These are phyloP conservation scores for Ciona savignyi DNA, from an alignment of 23 tunicate species.

Conservation along the genomic window DNA sequence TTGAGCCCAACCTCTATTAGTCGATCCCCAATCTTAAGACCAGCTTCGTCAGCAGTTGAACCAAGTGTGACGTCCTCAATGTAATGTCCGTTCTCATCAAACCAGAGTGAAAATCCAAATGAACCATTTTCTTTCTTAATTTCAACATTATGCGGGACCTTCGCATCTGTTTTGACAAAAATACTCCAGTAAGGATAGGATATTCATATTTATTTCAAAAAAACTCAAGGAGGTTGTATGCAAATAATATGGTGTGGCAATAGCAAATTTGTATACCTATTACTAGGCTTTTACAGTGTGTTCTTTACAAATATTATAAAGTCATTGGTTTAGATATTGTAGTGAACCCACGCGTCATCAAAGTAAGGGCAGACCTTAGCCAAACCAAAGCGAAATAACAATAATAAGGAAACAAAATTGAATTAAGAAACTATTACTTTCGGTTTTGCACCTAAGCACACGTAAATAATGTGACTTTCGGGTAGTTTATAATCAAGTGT, in stretches of 20 bases:
- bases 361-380: too few relatives aligned
- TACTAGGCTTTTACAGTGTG: not conserved
- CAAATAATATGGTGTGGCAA: not conserved
- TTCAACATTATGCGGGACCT: slow-evolving; percentile 63
- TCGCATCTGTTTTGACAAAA: slow-evolving; percentile 5
- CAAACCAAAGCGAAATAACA: too few relatives aligned
- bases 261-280: not conserved
- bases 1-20: slow-evolving; percentile 73
- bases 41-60: slow-evolving; percentile 90
- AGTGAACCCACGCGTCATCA: too few relatives aligned
- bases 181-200: not conserved
- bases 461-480: too few relatives aligned
- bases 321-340: too few relatives aligned
- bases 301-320: not conserved
- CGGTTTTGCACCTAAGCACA: too few relatives aligned
- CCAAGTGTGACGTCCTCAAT: slow-evolving; percentile 98
- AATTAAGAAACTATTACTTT: too few relatives aligned
- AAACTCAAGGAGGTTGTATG: not conserved
- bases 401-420: too few relatives aligned
- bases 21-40: slow-evolving; percentile 74
- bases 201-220: not conserved
- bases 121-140: slow-evolving; percentile 52
- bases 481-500: too few relatives aligned
- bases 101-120: slow-evolving; percentile 94
- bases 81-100: slow-evolving; percentile 91